A percentile compares a stretch with the other conserved stretches of the same genome.
Evolutionary conservation across 2,797 vertebrate species (phyloP).

Genomic region (Oreochromis mossambicus): DNA sequence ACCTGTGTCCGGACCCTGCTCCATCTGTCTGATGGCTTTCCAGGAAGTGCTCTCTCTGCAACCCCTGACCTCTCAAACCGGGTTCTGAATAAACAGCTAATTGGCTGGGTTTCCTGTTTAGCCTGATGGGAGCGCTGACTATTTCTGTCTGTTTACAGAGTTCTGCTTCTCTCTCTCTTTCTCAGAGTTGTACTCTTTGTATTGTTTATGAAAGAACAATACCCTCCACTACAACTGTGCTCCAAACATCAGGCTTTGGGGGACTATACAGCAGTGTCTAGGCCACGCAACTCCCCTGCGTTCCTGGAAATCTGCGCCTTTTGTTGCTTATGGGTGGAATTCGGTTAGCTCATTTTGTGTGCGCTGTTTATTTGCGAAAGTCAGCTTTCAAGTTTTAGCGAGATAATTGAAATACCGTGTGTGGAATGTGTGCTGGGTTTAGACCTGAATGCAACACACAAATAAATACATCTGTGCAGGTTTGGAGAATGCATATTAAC

Average conservation of each 20-base stretch:
- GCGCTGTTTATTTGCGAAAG: constrained; percentile 52
- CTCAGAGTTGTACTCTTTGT: constrained; percentile 59
- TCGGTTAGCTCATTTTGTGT: constrained; percentile 35
- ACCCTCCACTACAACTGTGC: constrained; percentile 35
- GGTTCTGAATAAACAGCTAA: constrained; percentile 82
- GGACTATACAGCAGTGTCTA: constrained; percentile 40
- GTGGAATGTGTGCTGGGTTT: constrained; percentile 8
- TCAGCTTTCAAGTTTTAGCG: constrained; percentile 38
- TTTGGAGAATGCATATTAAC: not conserved
- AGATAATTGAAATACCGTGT: constrained; percentile 32
- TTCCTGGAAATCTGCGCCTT: constrained; percentile 54
- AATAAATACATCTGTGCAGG: not conserved
- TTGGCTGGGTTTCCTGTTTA: constrained; percentile 84
- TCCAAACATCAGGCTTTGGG: constrained; percentile 49
- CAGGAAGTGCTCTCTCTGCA: constrained; percentile 77
- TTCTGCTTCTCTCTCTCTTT: constrained; percentile 66
- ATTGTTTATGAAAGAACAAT: constrained; percentile 76
- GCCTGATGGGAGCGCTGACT: constrained; percentile 76
- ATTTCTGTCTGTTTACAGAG: constrained; percentile 82
- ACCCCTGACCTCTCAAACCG: constrained; percentile 72
- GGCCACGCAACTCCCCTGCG: constrained; percentile 13
- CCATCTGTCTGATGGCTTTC: constrained; percentile 67
- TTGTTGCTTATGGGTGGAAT: constrained; percentile 51
- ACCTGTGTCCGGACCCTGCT: constrained; percentile 66
- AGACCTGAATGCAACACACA: not conserved